A percentile compares a stretch with the other conserved stretches of the same genome.
Evolutionary conservation across 1,140 invertebrate genomes (phyloP).

Genomic region (Eumeta japonica): DNA sequence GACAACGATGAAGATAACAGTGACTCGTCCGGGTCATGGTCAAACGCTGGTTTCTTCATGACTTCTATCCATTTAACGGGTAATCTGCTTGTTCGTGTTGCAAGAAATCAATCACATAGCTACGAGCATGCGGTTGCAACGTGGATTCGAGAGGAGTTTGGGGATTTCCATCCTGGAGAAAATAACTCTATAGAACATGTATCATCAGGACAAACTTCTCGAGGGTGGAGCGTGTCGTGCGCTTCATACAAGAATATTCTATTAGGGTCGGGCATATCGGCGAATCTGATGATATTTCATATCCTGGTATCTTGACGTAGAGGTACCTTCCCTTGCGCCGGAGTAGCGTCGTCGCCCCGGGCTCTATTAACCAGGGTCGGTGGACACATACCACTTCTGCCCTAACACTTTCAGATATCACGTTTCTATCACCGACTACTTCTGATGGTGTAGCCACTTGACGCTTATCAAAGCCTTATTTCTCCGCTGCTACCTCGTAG

Average conservation of each 20-base stretch:
- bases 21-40: constrained; percentile 52
- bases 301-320: constrained; percentile 68
- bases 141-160: constrained; percentile 50
- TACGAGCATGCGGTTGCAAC: constrained; percentile 62
- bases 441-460: constrained; percentile 41
- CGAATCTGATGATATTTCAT: constrained; percentile 58
- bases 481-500: constrained; percentile 71
- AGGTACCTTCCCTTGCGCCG: constrained; percentile 68
- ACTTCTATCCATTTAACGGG: constrained; percentile 77
- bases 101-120: constrained; percentile 71
- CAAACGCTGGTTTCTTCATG: constrained; percentile 65
- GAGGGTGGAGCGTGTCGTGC: constrained; percentile 59
- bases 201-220: constrained; percentile 66
- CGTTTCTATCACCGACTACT: constrained; percentile 48
- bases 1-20: constrained; percentile 62
- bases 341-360: constrained; percentile 55
- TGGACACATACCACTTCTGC: constrained; percentile 64
- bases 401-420: constrained; percentile 52
- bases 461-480: constrained; percentile 51
- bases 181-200: constrained; percentile 66
- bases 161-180: constrained; percentile 71
- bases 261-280: constrained; percentile 69
- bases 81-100: constrained; percentile 71
- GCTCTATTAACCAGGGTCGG: constrained; percentile 77
- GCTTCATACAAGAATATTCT: constrained; percentile 73